Conservation (phyloP, 2,888 invertebrate genomes). For the Nineta flava region DNA sequence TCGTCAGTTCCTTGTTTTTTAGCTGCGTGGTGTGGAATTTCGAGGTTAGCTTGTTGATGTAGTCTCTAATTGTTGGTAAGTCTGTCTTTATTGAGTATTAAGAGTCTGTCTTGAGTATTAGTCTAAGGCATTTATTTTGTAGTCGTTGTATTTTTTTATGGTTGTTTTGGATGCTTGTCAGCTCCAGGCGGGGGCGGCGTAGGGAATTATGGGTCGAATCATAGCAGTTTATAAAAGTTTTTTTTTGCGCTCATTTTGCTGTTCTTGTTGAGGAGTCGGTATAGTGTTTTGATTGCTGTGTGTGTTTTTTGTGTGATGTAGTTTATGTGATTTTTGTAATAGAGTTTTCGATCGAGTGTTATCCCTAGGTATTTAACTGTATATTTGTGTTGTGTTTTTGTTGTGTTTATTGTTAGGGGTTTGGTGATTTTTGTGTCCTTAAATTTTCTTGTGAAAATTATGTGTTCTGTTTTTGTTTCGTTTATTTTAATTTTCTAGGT, state of each 20-base stretch:
- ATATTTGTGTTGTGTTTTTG: constrained; percentile 6
- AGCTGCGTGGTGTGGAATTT: too few species aligned
- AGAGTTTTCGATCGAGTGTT: neutral
- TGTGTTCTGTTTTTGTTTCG: too few species aligned
- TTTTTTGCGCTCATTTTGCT: constrained; percentile 14
- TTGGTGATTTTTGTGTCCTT: neutral
- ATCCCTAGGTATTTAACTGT: neutral
- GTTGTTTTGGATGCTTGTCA: constrained; percentile 8
- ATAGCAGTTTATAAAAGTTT: constrained; percentile 15
- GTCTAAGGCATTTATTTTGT: constrained; percentile 14
- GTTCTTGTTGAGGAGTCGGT: constrained; percentile 12
- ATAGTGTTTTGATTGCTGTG: constrained; percentile 11
- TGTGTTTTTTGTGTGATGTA: constrained; percentile 9
- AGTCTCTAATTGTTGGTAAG: too few species aligned
- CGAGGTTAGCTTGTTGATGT: too few species aligned
- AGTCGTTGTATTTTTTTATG: constrained; percentile 9
- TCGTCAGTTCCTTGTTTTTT: too few species aligned
- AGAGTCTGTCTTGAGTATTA: constrained; percentile 8
- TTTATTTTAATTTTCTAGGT: too few species aligned
- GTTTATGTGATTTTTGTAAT: neutral
- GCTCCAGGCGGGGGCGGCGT: constrained; percentile 14
- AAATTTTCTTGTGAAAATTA: too few species aligned
- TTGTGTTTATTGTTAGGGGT: constrained; percentile 6
- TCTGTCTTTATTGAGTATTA: too few species aligned
- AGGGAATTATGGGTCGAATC: constrained; percentile 14